Percentiles rank a stretch among this genome's conserved stretches.
These are phyloP conservation scores for Uria lomvia DNA, from an alignment of 2,113 vertebrate genomes.

Conservation along the genomic window DNA sequence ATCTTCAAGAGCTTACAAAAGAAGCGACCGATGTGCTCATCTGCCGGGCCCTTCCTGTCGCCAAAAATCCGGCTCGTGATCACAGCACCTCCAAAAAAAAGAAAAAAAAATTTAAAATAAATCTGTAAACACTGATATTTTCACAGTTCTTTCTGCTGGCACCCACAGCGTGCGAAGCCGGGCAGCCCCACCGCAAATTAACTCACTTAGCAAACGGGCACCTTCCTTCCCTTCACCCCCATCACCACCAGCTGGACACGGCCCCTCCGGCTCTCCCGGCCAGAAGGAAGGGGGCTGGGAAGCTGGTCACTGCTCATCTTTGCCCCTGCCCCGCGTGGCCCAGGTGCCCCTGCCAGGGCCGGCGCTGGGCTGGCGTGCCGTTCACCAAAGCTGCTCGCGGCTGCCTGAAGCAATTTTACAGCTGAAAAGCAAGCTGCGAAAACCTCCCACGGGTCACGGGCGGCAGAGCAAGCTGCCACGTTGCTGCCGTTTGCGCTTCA, in stretches of 20 bases:
- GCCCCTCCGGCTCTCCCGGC: not conserved
- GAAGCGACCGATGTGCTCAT: not conserved
- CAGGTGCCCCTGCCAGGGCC: not conserved
- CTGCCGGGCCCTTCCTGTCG: not conserved
- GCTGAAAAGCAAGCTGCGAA: constrained; percentile 1
- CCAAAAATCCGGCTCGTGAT: not conserved
- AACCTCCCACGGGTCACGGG: not conserved
- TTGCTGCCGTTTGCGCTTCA: not conserved
- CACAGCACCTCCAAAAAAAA: not conserved
- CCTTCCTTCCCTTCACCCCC: not conserved
- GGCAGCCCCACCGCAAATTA: not conserved
- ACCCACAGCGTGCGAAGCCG: not conserved
- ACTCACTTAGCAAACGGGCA: not conserved
- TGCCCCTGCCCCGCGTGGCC: not conserved
- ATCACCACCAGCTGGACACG: rapidly evolving
- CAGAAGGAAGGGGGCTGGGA: not conserved
- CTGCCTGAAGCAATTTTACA: not conserved
- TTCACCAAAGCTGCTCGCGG: not conserved
- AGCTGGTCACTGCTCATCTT: not conserved
- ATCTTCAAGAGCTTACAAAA: not conserved
- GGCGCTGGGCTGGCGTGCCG: not conserved
- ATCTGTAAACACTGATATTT: not conserved
- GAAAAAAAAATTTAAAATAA: not conserved
- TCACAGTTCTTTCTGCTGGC: not conserved
- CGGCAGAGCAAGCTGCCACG: not conserved